Conservation (phyloP, 2,888 invertebrate species). For the Tenthredo notha region DNA sequence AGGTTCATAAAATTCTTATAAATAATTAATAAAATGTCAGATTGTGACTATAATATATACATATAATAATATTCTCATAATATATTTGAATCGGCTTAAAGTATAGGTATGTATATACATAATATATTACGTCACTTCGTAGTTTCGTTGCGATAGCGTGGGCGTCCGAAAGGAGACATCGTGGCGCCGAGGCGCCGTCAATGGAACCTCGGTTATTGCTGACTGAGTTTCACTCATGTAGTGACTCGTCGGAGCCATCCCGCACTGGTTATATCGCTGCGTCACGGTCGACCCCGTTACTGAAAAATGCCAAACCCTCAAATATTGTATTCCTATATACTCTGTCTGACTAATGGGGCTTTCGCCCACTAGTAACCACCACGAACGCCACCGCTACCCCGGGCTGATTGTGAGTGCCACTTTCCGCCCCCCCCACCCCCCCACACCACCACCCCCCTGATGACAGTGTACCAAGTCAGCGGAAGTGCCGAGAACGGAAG, state of each 20-base stretch:
- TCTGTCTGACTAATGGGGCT: background rate
- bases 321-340: constrained; percentile 20
- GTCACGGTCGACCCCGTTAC: constrained; percentile 34
- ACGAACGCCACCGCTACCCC: background rate
- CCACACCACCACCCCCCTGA: too few relatives aligned
- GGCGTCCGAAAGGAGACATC: constrained; percentile 48
- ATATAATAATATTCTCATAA: too few relatives aligned
- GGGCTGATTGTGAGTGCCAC: background rate
- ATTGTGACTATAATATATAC: too few relatives aligned
- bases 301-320: constrained; percentile 19
- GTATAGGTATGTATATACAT: background rate
- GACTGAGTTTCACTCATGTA: constrained; percentile 12
- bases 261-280: constrained; percentile 13
- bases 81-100: background rate
- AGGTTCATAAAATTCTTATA: too few relatives aligned
- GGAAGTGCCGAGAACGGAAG: background rate
- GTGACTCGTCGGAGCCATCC: constrained; percentile 11
- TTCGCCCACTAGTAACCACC: constrained; percentile 2
- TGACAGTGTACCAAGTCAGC: constrained; percentile 7
- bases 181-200: constrained; percentile 50
- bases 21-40: too few relatives aligned
- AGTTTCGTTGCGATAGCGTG: constrained; percentile 37
- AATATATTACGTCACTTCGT: constrained; percentile 46
- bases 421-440: too few relatives aligned
- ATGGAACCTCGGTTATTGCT: constrained; percentile 30